phyloP scores from a whole-genome alignment of 2,888 invertebrate species.

The Oxystoma pomonae region DNA sequence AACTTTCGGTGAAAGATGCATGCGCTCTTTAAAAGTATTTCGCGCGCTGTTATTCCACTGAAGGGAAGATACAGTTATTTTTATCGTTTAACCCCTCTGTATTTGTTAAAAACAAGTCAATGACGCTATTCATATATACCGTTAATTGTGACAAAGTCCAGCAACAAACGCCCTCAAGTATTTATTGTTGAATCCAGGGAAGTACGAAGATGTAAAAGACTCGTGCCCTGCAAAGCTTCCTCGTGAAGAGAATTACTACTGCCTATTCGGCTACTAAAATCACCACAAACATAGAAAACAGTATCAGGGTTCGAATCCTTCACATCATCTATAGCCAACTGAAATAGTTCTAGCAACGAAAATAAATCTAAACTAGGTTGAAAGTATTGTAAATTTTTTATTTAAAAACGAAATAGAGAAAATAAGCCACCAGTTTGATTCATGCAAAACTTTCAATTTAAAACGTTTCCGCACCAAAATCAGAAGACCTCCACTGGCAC shows the following conservation, averaged over 20 bases:
- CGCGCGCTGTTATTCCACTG: neutral
- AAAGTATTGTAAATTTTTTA: neutral
- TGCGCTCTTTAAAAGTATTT: neutral
- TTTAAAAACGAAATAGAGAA: neutral
- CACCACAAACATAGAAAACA: neutral
- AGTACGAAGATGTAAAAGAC: neutral
- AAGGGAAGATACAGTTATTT: neutral
- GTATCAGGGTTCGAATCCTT: neutral
- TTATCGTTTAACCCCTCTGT: neutral
- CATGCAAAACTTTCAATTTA: neutral
- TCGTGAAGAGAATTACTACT: neutral
- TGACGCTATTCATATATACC: neutral
- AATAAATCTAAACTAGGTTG: neutral
- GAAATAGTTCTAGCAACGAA: neutral
- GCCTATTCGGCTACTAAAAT: neutral
- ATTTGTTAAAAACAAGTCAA: neutral
- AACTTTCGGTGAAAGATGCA: neutral
- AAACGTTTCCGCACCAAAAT: neutral
- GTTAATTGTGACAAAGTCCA: neutral
- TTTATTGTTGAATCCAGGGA: neutral
- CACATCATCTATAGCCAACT: neutral
- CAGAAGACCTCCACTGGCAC: neutral
- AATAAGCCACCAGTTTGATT: neutral
- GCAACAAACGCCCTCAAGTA: too few species aligned
- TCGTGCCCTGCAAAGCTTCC: neutral